phyloP scores from a whole-genome alignment of 2,113 vertebrate species.

The Girardinichthys multiradiatus region DNA sequence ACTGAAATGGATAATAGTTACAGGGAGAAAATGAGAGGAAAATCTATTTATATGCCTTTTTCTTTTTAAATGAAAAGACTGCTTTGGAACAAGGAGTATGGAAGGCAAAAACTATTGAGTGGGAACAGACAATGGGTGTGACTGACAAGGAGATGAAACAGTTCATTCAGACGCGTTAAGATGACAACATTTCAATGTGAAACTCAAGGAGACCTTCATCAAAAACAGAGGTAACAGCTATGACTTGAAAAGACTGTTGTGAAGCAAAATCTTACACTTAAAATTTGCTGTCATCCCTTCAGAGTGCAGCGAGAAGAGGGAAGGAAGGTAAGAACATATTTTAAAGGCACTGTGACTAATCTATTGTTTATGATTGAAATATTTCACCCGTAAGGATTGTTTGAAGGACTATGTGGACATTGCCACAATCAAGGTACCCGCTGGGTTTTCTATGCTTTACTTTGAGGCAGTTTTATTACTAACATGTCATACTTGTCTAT shows the following conservation, averaged over 20 bases:
- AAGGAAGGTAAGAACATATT: conserved; percentile 46
- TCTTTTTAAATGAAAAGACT: conserved; percentile 40
- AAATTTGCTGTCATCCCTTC: conserved; percentile 58
- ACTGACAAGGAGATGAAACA: conserved; percentile 68
- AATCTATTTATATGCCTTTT: conserved; percentile 29
- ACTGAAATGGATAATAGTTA: conserved; percentile 33
- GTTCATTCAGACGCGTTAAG: conserved; percentile 56
- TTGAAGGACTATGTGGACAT: conserved; percentile 49
- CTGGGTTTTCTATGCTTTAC: conserved; percentile 40
- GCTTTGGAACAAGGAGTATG: conserved; percentile 1
- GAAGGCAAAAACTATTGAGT: conserved; percentile 25
- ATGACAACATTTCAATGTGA: conserved; percentile 64
- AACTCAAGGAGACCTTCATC: conserved; percentile 39
- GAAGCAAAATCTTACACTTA: conserved; percentile 67
- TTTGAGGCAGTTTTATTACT: conserved; percentile 61
- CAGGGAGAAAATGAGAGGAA: conserved; percentile 16
- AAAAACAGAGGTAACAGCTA: conserved; percentile 54
- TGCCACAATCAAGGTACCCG: conserved; percentile 28
- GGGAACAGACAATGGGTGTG: conserved; percentile 46
- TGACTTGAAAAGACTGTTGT: conserved; percentile 47
- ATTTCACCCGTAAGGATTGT: conserved; percentile 57
- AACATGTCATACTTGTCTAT: conserved; percentile 33
- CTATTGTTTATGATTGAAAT: conserved; percentile 64
- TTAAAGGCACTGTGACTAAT: conserved; percentile 48
- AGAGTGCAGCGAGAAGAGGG: conserved; percentile 28